Base-by-base conservation (phyloP, 2,113 vertebrate species). In the Eulemur macaco region DNA sequence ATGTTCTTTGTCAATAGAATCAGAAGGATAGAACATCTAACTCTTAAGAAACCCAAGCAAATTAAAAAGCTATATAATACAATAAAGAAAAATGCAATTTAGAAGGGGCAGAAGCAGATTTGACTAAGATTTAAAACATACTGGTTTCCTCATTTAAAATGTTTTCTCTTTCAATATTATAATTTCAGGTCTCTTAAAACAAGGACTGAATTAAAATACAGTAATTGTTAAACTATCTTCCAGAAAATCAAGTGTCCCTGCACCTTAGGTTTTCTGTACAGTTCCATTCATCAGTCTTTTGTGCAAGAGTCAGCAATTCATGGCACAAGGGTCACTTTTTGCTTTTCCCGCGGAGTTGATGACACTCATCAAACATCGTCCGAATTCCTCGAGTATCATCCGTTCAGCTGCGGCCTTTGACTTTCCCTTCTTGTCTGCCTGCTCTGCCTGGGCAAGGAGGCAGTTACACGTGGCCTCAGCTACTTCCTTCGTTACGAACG, bases 311-410 rank as follows among this genome's bases (percentile, higher is more conserved):
- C 98, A 99, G 98, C 99, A 99, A 98, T 99, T 99, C 98, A 99
- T 99, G 95, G 99, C 98, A 97, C 99, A 99, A 94, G 99, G 99
- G 98, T 99, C 99, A 88, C 99, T 98, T 98, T 99, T 99, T 82
- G 99, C 99, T 98, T 99, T 99, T 90, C 99, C 99, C 7, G 99
- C 99, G 2, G 99, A 99, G 98, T 98, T 99, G 98, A 99, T 99
- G 85, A 99, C 99, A 76, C 99, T 99, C 99, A 99, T 99, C 96
- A 99, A 98, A 87, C 99, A 99, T 96, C 99, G 99, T 94, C 99
- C 99, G n/a, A 99, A 99, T 97, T 99, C 99, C 98, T 99, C 99
- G 97, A 99, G 99, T 97, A 99, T 99, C 99, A 99, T 98, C 89
- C 99, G 98, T 97, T 99, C 99, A 0, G 99, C 99, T 1, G 99